Base-by-base conservation (phyloP, 2,888 invertebrate species). In the Antheraea assamensis region DNA sequence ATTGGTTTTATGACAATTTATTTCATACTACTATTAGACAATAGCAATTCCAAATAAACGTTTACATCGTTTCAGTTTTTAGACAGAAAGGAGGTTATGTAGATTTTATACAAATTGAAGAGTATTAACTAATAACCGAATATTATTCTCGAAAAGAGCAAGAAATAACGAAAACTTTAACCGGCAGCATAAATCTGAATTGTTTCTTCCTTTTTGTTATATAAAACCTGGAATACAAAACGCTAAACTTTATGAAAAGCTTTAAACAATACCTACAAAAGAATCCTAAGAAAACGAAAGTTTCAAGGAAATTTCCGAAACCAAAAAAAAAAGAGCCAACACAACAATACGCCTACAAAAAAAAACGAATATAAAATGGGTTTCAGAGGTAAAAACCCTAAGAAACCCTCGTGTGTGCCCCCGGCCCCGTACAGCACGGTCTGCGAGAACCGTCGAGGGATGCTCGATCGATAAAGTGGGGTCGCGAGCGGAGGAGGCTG, bases 401-500 rank as follows among this genome's bases (percentile, higher is more conserved):
- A 85, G 85, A 85, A 86, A 85, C 83, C 85, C 84, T 83, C 82
- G 85, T 83, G 75, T 78, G 72, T 79, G 80, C 84, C n/a, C n/a
- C n/a, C n/a, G 42, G 42, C 82, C 87, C 85, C 78, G 85, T 84
- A 86, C 84, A 78, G 77, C 72, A 76, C 81, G 75, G 78, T 80
- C 81, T 78, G 80, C 79, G 82, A 71, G 76, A 77, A 76, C 78
- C 78, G 79, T 78, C 78, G 82, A 77, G 80, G 77, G 80, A 79
- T 77, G 79, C 76, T 71, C 85, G 90, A 91, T 91, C 93, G 93
- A 92, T 92, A 93, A 78, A 77, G n/a, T 24, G 82, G 78, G 82
- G 87, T 84, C 81, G 76, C 76, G 85, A 76, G 80, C 78, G 80
- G 80, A 78, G 81, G 83, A 84, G 78, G 73, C 88, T 92, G 92